Evolutionary conservation across 2,888 invertebrate genomes (phyloP).

Genomic region (Margaritifera margaritifera): DNA sequence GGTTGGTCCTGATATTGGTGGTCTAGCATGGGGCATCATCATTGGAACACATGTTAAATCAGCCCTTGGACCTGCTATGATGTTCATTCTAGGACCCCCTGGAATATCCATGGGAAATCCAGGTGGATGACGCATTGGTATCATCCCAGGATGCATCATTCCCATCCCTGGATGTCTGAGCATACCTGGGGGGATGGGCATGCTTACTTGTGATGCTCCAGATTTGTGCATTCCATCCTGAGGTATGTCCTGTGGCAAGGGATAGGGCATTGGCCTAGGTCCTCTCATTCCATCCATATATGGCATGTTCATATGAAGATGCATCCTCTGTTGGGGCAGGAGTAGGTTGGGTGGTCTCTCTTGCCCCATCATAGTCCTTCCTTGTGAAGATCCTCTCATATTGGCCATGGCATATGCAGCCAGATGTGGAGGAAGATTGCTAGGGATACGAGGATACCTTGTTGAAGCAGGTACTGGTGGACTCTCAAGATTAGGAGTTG

Average conservation of each 20-base stretch:
- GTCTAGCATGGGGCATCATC: too few relatives aligned
- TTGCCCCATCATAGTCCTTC: constrained; percentile 8
- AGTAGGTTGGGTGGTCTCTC: constrained; percentile 19
- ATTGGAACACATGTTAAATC: too few relatives aligned
- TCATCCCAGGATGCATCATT: constrained; percentile 35
- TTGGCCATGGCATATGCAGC: constrained; percentile 29
- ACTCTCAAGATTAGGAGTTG: background rate
- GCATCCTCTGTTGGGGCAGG: constrained; percentile 32
- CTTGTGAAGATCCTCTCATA: constrained; percentile 20
- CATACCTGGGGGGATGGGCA: constrained; percentile 22
- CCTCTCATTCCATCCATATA: constrained; percentile 26
- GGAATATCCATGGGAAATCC: constrained; percentile 22
- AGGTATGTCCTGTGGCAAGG: constrained; percentile 21
- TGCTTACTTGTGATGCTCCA: constrained; percentile 30
- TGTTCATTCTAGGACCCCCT: constrained; percentile 15
- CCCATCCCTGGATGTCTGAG: constrained; percentile 32
- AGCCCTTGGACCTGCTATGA: too few relatives aligned
- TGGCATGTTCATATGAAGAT: constrained; percentile 22
- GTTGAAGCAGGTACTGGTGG: constrained; percentile 13
- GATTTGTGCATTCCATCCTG: constrained; percentile 26
- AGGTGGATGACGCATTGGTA: constrained; percentile 26
- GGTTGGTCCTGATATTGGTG: too few relatives aligned
- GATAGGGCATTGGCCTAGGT: constrained; percentile 26
- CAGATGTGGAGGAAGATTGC: constrained; percentile 39
- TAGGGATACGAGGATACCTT: constrained; percentile 36